Evolutionary conservation across 2,888 invertebrate genomes (phyloP).

Genomic region (Protophormia terraenovae): DNA sequence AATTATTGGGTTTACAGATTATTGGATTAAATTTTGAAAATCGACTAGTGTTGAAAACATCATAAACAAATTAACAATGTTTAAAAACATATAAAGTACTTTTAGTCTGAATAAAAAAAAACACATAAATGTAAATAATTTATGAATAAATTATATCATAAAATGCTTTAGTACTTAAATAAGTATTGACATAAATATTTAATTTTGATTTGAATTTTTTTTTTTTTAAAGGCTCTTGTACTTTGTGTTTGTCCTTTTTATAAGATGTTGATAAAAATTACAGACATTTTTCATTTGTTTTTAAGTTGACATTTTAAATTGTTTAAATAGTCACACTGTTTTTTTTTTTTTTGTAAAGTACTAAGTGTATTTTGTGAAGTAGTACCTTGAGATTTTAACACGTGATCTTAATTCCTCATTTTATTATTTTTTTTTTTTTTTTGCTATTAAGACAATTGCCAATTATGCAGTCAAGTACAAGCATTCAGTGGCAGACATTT

Average conservation of each 20-base stretch:
- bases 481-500: slow-evolving; percentile 35
- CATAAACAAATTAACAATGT: slow-evolving; percentile 63
- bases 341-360: background rate
- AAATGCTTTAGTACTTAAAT: background rate
- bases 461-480: slow-evolving; percentile 44
- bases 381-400: slow-evolving; percentile 48
- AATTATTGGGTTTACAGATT: slow-evolving; percentile 56
- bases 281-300: slow-evolving; percentile 5
- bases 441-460: slow-evolving; percentile 43
- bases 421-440: background rate
- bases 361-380: background rate
- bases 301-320: slow-evolving; percentile 40
- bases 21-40: slow-evolving; percentile 48
- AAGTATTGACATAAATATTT: background rate
- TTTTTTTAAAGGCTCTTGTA: background rate
- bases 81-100: background rate
- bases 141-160: background rate
- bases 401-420: slow-evolving; percentile 50
- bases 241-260: background rate
- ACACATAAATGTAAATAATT: slow-evolving; percentile 3
- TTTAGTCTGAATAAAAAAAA: background rate
- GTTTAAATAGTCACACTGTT: slow-evolving; percentile 38
- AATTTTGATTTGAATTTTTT: background rate
- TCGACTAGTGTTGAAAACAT: slow-evolving; percentile 43
- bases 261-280: slow-evolving; percentile 27